phyloP scores from a whole-genome alignment of 2,113 vertebrate species.

The Anguilla japonica region DNA sequence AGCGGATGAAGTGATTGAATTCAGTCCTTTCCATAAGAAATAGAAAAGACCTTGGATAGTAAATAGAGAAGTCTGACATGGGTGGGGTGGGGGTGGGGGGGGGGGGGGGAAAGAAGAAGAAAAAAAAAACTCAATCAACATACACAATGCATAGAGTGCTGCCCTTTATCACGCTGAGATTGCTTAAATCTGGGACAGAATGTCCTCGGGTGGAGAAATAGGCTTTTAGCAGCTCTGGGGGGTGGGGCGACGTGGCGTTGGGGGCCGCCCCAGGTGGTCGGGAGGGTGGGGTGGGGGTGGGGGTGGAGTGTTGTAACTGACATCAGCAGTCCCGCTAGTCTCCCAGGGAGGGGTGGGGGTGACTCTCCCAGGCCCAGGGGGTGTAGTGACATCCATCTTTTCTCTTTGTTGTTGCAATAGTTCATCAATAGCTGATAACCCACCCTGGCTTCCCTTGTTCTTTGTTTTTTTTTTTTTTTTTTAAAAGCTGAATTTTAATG shows the following conservation, averaged over 20 bases:
- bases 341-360: slow-evolving; percentile 29
- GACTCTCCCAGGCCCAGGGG: slow-evolving; percentile 27
- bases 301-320: slow-evolving; percentile 23
- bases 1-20: slow-evolving; percentile 39
- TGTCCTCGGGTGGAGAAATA: slow-evolving; percentile 18
- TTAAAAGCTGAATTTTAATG: slow-evolving; percentile 61
- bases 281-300: not conserved
- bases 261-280: not conserved
- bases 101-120: not conserved
- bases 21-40: slow-evolving; percentile 32
- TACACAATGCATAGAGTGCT: not conserved
- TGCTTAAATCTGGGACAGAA: slow-evolving; percentile 5
- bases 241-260: not conserved
- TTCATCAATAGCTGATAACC: slow-evolving; percentile 66
- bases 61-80: not conserved
- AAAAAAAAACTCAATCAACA: not conserved
- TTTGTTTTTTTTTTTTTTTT: not conserved
- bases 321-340: slow-evolving; percentile 29
- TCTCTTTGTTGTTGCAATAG: slow-evolving; percentile 35
- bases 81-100: not conserved
- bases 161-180: not conserved
- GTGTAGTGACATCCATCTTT: slow-evolving; percentile 25
- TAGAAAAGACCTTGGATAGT: not conserved
- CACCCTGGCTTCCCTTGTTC: slow-evolving; percentile 37
- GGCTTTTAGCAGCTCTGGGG: slow-evolving; percentile 29